Base-by-base conservation (phyloP, 2,113 vertebrate genomes). In the Ornithorhynchus anatinus region DNA sequence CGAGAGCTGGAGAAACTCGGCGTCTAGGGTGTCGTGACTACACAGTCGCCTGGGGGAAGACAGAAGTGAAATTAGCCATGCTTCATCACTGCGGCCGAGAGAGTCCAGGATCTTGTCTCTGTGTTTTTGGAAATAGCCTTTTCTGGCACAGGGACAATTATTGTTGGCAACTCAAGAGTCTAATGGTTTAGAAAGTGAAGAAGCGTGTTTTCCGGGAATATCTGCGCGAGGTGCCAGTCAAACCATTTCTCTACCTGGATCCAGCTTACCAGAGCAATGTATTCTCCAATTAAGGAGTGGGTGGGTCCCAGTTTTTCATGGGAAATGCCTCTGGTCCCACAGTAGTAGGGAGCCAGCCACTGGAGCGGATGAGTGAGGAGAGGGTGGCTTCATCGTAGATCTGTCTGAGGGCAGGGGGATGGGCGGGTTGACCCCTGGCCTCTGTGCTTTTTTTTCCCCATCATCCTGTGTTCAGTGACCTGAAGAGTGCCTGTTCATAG, bases 1-100 rank as follows among this genome's bases (percentile, higher is more conserved):
- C 45, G 71, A 58, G 74, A 57, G 45, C 72, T 75, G 39, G 50
- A 47, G 78, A 69, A 85, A 57, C 53, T 69, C 54, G 58, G 23
- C 52, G 57, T 59, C 73, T 79, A 64, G 10, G 32, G 59, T 44
- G 39, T 40, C 45, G 77, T 76, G 50, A 65, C 63, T 72, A 51
- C 22, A 72, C 32, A 60, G 32, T 62, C 54, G n/a, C 20, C 60
- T 20, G 27, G 20, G 19, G 35, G 32, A 82, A 43, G 25, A 53
- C 0, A 40, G 45, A 50, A 48, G 13, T 63, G 32, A 59, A 77
- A 59, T 79, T 53, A 66, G 14, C 23, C 19, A 31, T 52, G 27
- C 17, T 27, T 2, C 36, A 43, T 20, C 48, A 69, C 10, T 17
- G 60, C 54, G 33, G 74, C 53, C 56, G 61, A 10, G 0, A 0